Percentiles rank a stretch among this genome's conserved stretches.
phyloP scores from a whole-genome alignment of 1,140 invertebrate genomes.

The Octopus bimaculoides region DNA sequence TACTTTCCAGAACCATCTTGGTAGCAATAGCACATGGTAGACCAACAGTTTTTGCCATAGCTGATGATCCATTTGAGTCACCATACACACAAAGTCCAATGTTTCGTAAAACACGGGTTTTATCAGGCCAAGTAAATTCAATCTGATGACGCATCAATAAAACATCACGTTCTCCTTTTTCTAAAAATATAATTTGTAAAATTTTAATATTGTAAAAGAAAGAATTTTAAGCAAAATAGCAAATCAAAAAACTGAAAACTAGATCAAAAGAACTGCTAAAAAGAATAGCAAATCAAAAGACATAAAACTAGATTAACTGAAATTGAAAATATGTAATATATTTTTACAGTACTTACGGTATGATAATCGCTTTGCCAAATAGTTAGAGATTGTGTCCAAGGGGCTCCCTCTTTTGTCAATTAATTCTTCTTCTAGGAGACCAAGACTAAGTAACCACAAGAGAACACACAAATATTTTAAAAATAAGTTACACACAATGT shows the following conservation, averaged over 20 bases:
- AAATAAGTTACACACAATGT: neutral
- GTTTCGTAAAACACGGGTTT: conserved; percentile 75
- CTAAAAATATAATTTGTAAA: conserved; percentile 49
- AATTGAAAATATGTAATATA: too few relatives aligned
- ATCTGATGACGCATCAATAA: conserved; percentile 93
- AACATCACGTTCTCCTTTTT: conserved; percentile 84
- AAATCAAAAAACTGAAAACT: too few relatives aligned
- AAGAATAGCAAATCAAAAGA: too few relatives aligned
- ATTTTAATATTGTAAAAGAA: too few relatives aligned
- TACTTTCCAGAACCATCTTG: conserved; percentile 95
- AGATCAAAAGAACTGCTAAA: too few relatives aligned
- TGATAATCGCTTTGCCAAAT: conserved; percentile 80
- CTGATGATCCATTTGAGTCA: conserved; percentile 79
- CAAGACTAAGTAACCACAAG: conserved; percentile 62
- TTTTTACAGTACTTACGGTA: conserved; percentile 61
- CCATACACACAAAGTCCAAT: conserved; percentile 95
- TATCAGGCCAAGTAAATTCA: conserved; percentile 87
- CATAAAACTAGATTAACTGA: too few relatives aligned
- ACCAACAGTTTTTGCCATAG: conserved; percentile 97
- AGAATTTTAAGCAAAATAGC: too few relatives aligned
- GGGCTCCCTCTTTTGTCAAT: conserved; percentile 82
- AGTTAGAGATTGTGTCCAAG: conserved; percentile 84
- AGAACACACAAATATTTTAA: neutral
- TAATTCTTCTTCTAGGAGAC: conserved; percentile 76
- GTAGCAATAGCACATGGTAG: conserved; percentile 93